Evolutionary conservation across 2,797 vertebrate genomes (phyloP), one percentile per base, ranked within the genome.

Genomic region (Protonibea diacanthus): DNA sequence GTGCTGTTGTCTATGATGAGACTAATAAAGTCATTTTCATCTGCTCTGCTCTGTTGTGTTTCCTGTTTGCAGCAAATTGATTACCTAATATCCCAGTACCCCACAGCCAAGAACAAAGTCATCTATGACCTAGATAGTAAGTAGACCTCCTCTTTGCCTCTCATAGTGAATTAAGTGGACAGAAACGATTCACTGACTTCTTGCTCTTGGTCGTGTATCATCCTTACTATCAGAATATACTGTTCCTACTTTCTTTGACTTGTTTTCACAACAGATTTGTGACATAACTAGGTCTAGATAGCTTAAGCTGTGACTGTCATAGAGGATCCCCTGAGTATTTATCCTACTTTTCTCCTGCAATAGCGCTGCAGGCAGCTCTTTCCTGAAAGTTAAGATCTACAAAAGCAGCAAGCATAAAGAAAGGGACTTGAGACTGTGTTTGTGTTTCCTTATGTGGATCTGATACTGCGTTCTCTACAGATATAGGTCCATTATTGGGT

Each of bases 41-140:
- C 42, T 63, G n/a, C 71, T 78, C 27, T 47, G 44, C 60, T 90
- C 49, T 92, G 78, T 66, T 86, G 40, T 88, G 57, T 84, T 83
- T 88, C 74, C 74, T 84, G 75, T 88, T 92, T 90, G 76, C 91
- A 99, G 97, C 97, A 99, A 99, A 96, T 99, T 47, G 92, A 97
- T 81, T 97, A 97, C 85, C 90, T 98, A 70, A 88, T 97, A 90
- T 94, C 84, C 75, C 97, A 97, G 74, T 99, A 97, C 63, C 94
- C 94, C 84, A 96, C 93, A 3, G 96, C 97, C 67, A 98, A 96
- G 94, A 93, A 96, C 73, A 97, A 94, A 91, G 97, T 96, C 38
- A 89, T 97, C 76, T 95, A 93, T 48, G 97, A 99, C 91, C 95
- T 99, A 79, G 95, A 97, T 83, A 95, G 98, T 99, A 94, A 98